Evolutionary conservation across 1,140 invertebrate genomes (phyloP), one percentile per base, ranked within the genome.

Genomic region (Lethrus apterus): DNA sequence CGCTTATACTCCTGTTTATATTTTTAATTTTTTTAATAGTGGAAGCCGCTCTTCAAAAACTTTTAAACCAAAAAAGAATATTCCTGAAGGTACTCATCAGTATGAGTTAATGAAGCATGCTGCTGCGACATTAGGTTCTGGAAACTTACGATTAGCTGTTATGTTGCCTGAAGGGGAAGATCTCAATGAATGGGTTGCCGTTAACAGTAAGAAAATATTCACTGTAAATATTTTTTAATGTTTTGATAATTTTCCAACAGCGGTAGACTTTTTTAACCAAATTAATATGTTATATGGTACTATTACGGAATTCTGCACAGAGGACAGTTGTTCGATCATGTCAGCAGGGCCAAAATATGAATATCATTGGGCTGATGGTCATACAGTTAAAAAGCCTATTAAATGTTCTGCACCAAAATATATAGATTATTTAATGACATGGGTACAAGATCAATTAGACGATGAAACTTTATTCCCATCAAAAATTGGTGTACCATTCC

Each of bases 221-320:
- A 38, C 38, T 38, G 13, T 23, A 9, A 26, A 36, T 52, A 48
- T 48, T 53, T 55, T 19, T 9, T n/a, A 18, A 2, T 55, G 56
- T 63, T 78, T 76, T n/a, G n/a, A n/a, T n/a, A n/a, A n/a, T n/a
- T n/a, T n/a, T n/a, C n/a, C n/a, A n/a, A 40, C 69, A 97, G 94
- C 94, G 66, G 94, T 98, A 34, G 95, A 98, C 71, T 98, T 98
- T 65, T 98, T 98, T 70, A 98, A 98, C 70, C 95, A 99, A 80
- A 98, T 99, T 58, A 98, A 98, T 68, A 99, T 99, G 96, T 72
- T 99, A 32, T 99, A 98, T 65, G 97, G 97, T 3, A 99, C 95
- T 8, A 96, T 99, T 59, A 98, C 95, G 18, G 97, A 99, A 68
- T 98, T 97, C 71, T 99, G 97, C 69, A 96, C 93, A 0, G 93